Conservation (phyloP, 2,888 invertebrate genomes). For the Trichogramma evanescens region DNA sequence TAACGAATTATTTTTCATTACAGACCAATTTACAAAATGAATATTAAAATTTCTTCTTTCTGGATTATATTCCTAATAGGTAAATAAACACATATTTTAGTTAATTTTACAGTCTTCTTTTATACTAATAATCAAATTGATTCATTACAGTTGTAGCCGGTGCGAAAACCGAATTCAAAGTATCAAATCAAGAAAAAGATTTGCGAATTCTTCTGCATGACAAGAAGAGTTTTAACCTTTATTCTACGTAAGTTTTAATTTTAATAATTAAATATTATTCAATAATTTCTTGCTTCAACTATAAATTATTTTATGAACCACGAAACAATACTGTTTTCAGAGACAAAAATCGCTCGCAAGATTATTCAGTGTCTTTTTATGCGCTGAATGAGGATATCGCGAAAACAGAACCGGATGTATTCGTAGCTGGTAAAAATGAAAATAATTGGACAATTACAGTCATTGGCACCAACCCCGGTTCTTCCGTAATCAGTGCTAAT, state of each 20-base stretch:
- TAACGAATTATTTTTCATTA: slow-evolving; percentile 2
- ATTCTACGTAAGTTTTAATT: slow-evolving; percentile 53
- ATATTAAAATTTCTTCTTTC: not conserved
- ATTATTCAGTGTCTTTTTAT: slow-evolving; percentile 51
- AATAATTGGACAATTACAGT: slow-evolving; percentile 49
- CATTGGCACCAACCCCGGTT: slow-evolving; percentile 61
- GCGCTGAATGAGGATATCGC: slow-evolving; percentile 62
- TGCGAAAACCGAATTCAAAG: slow-evolving; percentile 44
- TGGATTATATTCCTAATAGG: slow-evolving; percentile 5
- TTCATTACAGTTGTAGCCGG: slow-evolving; percentile 25
- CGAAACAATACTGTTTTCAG: slow-evolving; percentile 40
- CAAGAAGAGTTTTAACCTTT: slow-evolving; percentile 52
- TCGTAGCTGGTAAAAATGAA: slow-evolving; percentile 41
- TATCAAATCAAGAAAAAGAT: slow-evolving; percentile 51
- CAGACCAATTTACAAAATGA: slow-evolving; percentile 14
- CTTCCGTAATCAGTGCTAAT: slow-evolving; percentile 59
- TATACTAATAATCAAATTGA: too few species aligned
- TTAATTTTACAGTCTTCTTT: not conserved
- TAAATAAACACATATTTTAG: not conserved
- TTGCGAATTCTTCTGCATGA: slow-evolving; percentile 55
- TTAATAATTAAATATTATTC: too few species aligned
- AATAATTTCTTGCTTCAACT: not conserved
- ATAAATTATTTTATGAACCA: not conserved
- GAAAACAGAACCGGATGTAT: slow-evolving; percentile 50
- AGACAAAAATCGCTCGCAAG: slow-evolving; percentile 46